Conservation (phyloP, 2,888 invertebrate genomes). For the Prenolepis imparis region DNA sequence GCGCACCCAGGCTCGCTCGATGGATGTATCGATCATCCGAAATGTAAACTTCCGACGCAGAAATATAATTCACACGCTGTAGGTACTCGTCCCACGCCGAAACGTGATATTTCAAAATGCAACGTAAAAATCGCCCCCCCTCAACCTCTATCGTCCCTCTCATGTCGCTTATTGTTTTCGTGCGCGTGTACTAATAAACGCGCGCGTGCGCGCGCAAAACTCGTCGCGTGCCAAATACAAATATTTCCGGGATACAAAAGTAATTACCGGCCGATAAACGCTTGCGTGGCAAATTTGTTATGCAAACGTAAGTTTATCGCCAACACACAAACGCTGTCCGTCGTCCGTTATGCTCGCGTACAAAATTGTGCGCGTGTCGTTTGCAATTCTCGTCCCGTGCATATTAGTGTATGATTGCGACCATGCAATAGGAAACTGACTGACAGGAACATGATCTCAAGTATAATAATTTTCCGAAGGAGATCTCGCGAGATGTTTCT, state of each 20-base stretch:
- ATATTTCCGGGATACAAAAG: constrained; percentile 49
- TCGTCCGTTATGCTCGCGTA: constrained; percentile 33
- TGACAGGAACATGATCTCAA: not conserved
- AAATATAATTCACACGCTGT: constrained; percentile 68
- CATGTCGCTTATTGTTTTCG: constrained; percentile 48
- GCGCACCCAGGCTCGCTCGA: constrained; percentile 55
- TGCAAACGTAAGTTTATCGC: constrained; percentile 49
- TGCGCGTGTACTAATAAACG: constrained; percentile 35
- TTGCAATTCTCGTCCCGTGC: not conserved
- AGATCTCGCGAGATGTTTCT: not conserved
- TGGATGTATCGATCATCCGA: constrained; percentile 67
- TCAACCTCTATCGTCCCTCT: not conserved
- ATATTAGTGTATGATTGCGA: not conserved
- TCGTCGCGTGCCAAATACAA: constrained; percentile 53
- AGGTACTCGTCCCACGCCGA: constrained; percentile 50
- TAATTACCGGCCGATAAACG: constrained; percentile 55
- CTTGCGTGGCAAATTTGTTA: constrained; percentile 53
- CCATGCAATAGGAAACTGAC: not conserved
- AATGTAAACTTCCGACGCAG: constrained; percentile 66
- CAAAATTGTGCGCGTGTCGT: constrained; percentile 17
- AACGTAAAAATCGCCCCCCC: constrained; percentile 42
- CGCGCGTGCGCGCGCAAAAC: constrained; percentile 5
- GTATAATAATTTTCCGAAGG: not conserved
- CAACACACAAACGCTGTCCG: constrained; percentile 7
- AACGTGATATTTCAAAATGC: constrained; percentile 54